phyloP scores from a whole-genome alignment of 2,797 vertebrate genomes.

The Pelodytes ibericus region DNA sequence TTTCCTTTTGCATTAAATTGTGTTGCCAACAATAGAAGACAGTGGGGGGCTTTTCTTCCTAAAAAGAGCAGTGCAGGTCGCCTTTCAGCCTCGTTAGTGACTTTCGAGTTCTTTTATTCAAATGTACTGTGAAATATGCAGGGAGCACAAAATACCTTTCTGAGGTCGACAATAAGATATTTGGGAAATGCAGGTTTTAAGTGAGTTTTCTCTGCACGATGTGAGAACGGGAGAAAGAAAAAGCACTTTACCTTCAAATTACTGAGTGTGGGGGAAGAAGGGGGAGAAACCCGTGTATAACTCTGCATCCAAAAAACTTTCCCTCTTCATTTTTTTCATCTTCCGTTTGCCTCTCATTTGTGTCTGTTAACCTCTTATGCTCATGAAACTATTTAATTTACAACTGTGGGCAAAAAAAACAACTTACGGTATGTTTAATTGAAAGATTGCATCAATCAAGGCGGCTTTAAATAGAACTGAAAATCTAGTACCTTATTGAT shows the following conservation, averaged over 20 bases:
- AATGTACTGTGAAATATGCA: slow-evolving; percentile 36
- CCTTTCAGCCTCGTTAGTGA: slow-evolving; percentile 50
- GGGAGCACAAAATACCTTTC: slow-evolving; percentile 46
- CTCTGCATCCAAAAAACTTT: slow-evolving; percentile 5
- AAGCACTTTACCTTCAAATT: slow-evolving; percentile 45
- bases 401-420: too few species aligned
- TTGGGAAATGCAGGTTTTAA: slow-evolving; percentile 42
- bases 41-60: slow-evolving; percentile 36
- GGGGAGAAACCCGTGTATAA: slow-evolving; percentile 1
- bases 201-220: slow-evolving; percentile 45
- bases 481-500: too few species aligned
- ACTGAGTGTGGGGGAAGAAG: not conserved
- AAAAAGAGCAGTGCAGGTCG: slow-evolving; percentile 47
- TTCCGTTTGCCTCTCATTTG: slow-evolving; percentile 11
- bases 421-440: too few species aligned
- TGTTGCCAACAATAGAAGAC: slow-evolving; percentile 21
- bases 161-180: slow-evolving; percentile 38
- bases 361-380: slow-evolving; percentile 35
- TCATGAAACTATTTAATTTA: too few species aligned
- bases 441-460: too few species aligned
- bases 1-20: slow-evolving; percentile 40
- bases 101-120: slow-evolving; percentile 46
- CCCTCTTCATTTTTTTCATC: slow-evolving; percentile 7
- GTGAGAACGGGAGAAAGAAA: slow-evolving; percentile 39
- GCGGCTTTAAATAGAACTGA: too few species aligned